These are phyloP conservation scores for Gallinago undulata DNA, from an alignment of 2,113 vertebrate genomes.

Conservation along the genomic window DNA sequence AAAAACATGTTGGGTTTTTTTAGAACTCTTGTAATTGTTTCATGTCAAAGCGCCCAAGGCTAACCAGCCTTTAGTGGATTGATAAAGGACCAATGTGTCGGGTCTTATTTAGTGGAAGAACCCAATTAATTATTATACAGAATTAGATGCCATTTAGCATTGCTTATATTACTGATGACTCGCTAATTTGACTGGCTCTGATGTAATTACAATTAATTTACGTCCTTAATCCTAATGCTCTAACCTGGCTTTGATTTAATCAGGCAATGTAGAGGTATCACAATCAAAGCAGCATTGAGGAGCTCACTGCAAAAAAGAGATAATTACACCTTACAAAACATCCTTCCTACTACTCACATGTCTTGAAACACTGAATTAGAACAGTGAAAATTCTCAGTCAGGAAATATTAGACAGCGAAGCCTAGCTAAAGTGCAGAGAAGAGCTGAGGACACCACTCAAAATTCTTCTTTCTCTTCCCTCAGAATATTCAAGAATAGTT, in stretches of 20 bases:
- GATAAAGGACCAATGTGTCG: conserved; percentile 41
- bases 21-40: conserved; percentile 21
- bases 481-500: background rate
- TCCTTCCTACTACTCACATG: background rate
- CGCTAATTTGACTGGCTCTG: conserved; percentile 60
- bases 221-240: conserved; percentile 55
- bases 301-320: conserved; percentile 32
- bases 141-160: conserved; percentile 67
- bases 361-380: conserved; percentile 18
- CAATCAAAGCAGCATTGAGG: conserved; percentile 52
- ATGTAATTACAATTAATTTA: conserved; percentile 71
- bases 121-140: conserved; percentile 64
- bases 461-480: background rate
- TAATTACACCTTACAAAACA: conserved; percentile 49
- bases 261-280: conserved; percentile 47
- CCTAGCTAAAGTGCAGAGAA: background rate
- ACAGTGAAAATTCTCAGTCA: background rate
- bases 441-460: background rate
- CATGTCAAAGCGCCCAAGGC: conserved; percentile 13
- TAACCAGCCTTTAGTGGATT: conserved; percentile 40
- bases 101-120: conserved; percentile 59
- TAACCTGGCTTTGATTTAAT: conserved; percentile 70
- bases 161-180: conserved; percentile 68
- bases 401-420: background rate
- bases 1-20: background rate